A percentile compares a stretch with the other conserved stretches of the same genome.
Conservation (phyloP, 1,140 invertebrate genomes). For the Drosophila carrolli region DNA sequence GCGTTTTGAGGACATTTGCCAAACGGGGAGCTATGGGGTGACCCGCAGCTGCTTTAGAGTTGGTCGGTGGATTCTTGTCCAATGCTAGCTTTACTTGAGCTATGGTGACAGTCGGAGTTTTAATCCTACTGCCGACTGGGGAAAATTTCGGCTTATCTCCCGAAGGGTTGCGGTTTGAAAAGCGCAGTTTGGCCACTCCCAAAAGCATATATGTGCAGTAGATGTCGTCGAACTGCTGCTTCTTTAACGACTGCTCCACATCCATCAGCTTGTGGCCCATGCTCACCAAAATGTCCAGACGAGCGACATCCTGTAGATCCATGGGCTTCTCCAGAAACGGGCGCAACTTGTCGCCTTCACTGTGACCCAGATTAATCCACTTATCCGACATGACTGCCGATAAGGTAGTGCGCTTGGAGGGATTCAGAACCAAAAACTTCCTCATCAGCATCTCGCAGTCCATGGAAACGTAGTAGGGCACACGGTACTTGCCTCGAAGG, state of each 20-base stretch:
- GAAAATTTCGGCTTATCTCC: not conserved
- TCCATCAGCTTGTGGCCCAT: slow-evolving; percentile 97
- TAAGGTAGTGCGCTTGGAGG: slow-evolving; percentile 97
- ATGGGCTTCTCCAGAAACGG: slow-evolving; percentile 92
- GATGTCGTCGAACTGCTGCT: slow-evolving; percentile 99
- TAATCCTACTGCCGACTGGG: not conserved
- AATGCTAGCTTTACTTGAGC: slow-evolving; percentile 19
- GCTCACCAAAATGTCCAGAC: slow-evolving; percentile 93
- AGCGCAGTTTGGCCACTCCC: slow-evolving; percentile 36
- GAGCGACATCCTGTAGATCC: slow-evolving; percentile 52
- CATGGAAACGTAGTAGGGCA: slow-evolving; percentile 99
- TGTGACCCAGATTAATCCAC: slow-evolving; percentile 99
- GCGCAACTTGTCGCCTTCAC: slow-evolving; percentile 97
- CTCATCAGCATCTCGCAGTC: slow-evolving; percentile 99
- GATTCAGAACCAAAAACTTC: slow-evolving; percentile 99
- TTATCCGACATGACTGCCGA: slow-evolving; percentile 99
- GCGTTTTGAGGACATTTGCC: slow-evolving; percentile 15
- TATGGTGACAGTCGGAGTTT: slow-evolving; percentile 25
- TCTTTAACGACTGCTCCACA: slow-evolving; percentile 97
- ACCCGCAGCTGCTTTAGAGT: not conserved
- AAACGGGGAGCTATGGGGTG: slow-evolving; percentile 43
- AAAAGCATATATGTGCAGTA: slow-evolving; percentile 90
- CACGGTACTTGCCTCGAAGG: slow-evolving; percentile 98
- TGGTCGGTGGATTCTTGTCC: slow-evolving; percentile 6
- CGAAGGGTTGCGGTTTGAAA: not conserved